Percentiles rank a stretch among this genome's conserved stretches.
Conservation (phyloP, 2,888 invertebrate genomes). For the Drosophila prostipennis region DNA sequence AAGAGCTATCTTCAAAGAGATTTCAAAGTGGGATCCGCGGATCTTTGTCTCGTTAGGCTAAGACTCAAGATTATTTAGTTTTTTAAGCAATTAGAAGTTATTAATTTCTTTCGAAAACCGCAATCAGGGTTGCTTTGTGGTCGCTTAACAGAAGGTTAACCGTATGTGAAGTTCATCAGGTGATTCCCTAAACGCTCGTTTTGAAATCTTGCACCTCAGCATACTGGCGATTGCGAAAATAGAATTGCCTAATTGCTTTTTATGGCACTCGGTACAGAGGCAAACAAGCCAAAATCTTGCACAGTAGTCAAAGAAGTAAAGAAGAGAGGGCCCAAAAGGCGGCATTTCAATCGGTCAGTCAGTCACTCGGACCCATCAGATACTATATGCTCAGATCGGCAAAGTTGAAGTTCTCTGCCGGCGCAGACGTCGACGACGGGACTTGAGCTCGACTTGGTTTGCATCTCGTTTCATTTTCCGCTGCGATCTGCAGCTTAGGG, state of each 20-base stretch:
- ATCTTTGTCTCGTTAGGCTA: neutral
- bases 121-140: conserved; percentile 48
- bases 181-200: neutral
- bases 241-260: conserved; percentile 57
- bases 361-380: conserved; percentile 19
- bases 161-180: conserved; percentile 10
- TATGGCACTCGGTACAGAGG: conserved; percentile 36
- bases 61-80: neutral
- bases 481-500: conserved; percentile 15
- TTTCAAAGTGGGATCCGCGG: neutral
- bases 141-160: conserved; percentile 10
- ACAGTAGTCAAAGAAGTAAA: conserved; percentile 26
- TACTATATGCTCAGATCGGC: conserved; percentile 9
- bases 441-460: conserved; percentile 16
- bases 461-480: conserved; percentile 29
- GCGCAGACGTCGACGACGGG: conserved; percentile 12
- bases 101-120: conserved; percentile 14
- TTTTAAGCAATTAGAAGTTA: conserved; percentile 3
- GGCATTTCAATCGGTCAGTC: conserved; percentile 22
- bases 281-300: conserved; percentile 40
- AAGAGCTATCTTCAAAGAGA: neutral
- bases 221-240: conserved; percentile 57
- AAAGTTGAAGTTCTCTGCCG: conserved; percentile 34
- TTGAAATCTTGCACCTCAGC: conserved; percentile 14
- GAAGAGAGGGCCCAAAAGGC: conserved; percentile 19